Evolutionary conservation across 2,797 vertebrate species (phyloP), one percentile per base, ranked within the genome.

Genomic region (Adelosebastes latens): DNA sequence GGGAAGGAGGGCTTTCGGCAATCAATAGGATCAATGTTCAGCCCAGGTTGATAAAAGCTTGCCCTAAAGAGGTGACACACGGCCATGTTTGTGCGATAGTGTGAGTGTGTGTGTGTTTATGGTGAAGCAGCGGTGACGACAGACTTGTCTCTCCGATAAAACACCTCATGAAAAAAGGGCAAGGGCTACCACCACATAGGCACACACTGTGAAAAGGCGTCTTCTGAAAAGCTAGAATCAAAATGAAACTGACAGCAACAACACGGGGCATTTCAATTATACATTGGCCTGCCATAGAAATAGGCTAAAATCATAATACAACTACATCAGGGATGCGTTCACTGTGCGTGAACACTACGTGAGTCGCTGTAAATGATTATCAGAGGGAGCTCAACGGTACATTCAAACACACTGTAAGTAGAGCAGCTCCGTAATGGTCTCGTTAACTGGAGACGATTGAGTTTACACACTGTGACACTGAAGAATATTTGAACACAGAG

Each of bases 1-100:
- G 76, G 83, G 81, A 79, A 72, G 49, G 22, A 65, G 34, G 74
- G 77, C 72, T 89, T 85, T 9, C 71, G 73, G 34, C 72, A 86
- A 92, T 94, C 89, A 88, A 91, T 94, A 25, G 72, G 91, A 92
- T 94, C 92, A 89, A 93, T 93, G 87, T 89, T 89, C 71, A 84
- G 77, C 56, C 60, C 82, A 86, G 77, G 88, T 83, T 91, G 90
- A 94, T 94, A 93, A 94, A 94, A 93, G 87, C 88, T 77, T 77
- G 65, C 67, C 73, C 59, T 85, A 72, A 91, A 91, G 88, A 86
- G 82, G 79, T 86, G 89, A 93, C 89, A 87, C 8, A 2, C 16
- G 22, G 81, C 71, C 61, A 31, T 64, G 55, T 79, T 73, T 80
- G 67, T 79, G 72, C 42, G 80, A 74, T 63, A 59, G 67, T 73